phyloP scores from a whole-genome alignment of 2,888 invertebrate genomes.

The Urechis unicinctus region DNA sequence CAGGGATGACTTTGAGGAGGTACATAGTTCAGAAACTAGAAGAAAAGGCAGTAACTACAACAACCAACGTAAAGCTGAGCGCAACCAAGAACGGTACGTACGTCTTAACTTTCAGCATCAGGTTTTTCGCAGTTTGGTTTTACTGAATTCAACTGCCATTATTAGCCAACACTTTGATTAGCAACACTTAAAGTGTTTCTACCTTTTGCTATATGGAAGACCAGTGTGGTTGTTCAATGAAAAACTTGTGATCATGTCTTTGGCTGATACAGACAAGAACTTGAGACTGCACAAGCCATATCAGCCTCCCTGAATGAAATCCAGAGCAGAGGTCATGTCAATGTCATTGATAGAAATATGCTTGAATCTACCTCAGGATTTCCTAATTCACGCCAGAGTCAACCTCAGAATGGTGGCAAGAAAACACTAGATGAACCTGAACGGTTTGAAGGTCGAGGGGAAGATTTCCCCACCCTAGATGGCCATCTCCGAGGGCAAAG shows the following conservation, averaged over 20 bases:
- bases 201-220: too few species aligned
- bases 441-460: background rate
- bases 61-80: too few species aligned
- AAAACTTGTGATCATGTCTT: too few species aligned
- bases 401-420: background rate
- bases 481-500: background rate
- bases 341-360: constrained; percentile 9
- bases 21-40: too few species aligned
- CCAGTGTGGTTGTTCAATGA: too few species aligned
- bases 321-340: constrained; percentile 9
- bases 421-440: background rate
- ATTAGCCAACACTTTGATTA: too few species aligned
- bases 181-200: too few species aligned
- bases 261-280: constrained; percentile 25
- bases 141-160: too few species aligned
- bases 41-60: too few species aligned
- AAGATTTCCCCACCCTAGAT: constrained; percentile 17
- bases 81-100: too few species aligned
- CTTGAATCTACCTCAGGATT: background rate
- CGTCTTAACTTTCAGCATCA: too few species aligned
- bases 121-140: too few species aligned
- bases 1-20: background rate
- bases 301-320: constrained; percentile 27
- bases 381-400: background rate
- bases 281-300: constrained; percentile 27